phyloP scores from a whole-genome alignment of 2,888 invertebrate species.

The Agriopis marginaria region DNA sequence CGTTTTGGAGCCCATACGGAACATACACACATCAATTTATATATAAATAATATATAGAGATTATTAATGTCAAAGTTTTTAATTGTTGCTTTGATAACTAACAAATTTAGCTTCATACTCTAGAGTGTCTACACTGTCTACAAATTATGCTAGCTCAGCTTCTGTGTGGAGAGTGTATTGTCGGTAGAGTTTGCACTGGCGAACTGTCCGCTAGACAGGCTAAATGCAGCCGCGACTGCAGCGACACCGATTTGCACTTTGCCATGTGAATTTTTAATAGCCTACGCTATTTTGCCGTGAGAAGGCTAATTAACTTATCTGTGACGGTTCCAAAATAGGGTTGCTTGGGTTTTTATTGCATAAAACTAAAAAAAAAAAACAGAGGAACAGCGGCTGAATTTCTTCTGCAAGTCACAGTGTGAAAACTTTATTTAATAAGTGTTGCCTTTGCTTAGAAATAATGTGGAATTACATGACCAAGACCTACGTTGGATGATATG shows the following conservation, averaged over 20 bases:
- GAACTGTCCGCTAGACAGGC: slow-evolving; percentile 66
- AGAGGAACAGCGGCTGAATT: too few species aligned
- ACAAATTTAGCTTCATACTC: neutral
- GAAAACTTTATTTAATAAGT: too few species aligned
- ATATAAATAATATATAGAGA: too few species aligned
- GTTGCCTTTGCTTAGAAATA: too few species aligned
- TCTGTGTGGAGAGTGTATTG: neutral
- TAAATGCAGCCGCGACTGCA: slow-evolving; percentile 76
- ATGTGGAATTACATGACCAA: too few species aligned
- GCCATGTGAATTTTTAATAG: slow-evolving; percentile 78
- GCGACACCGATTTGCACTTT: slow-evolving; percentile 82
- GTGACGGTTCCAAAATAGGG: slow-evolving; percentile 38
- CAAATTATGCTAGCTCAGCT: neutral
- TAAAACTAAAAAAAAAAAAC: neutral
- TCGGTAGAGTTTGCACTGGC: slow-evolving; percentile 48
- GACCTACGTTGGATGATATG: too few species aligned
- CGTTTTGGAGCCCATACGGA: too few species aligned
- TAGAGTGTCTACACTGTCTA: neutral
- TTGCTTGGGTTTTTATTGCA: slow-evolving; percentile 22
- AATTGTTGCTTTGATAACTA: too few species aligned
- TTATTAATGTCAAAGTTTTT: too few species aligned
- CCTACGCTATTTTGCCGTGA: slow-evolving; percentile 64
- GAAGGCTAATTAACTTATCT: slow-evolving; percentile 71
- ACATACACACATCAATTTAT: too few species aligned
- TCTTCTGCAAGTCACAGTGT: too few species aligned